Evolutionary conservation across 2,888 invertebrate species (phyloP), one percentile per base, ranked within the genome.

Genomic region (Spialia ferax): DNA sequence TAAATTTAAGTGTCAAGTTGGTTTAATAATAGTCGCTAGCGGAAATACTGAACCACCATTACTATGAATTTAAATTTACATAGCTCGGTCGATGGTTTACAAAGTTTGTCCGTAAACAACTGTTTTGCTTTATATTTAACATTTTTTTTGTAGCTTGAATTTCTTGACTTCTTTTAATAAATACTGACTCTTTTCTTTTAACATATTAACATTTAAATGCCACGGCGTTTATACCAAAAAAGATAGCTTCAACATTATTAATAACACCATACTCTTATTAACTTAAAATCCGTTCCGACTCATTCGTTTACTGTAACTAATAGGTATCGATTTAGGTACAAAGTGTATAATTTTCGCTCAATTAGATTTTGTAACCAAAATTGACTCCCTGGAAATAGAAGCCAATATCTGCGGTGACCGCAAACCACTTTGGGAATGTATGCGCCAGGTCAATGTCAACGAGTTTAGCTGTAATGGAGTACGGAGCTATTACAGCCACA

Each of bases 401-500:
- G 35, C 11, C 35, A 35, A 35, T 13, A 1, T 7, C 29, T 32
- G 7, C 7, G 8, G 29, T 32, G 7, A 32, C 2, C 13, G 35
- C 2, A 11, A 11, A 1, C 35, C 11, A 13, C 35, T 35, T 35
- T 13, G 35, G 13, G 35, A 35, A 35, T 4, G 4, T 13, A 35
- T 35, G 35, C 35, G 13, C 13, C 5, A 13, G 11, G 35, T 35
- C 35, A 35, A 35, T 35, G 13, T 35, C 13, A 13, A 45, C 7
- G 15, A 45, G 35, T 35, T 35, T 35, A 11, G 45, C 7, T 10
- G 45, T 45, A 45, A 45, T 15, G 15, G 18, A 63, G 55, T 45
- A 11, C 29, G 23, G 18, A 42, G 63, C 52, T 45, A 55, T 63
- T 20, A 55, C 63, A 45, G 11, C n/a, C 29, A 63, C 55, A 55